phyloP scores from a whole-genome alignment of 2,113 vertebrate genomes.

The Mastomys coucha region DNA sequence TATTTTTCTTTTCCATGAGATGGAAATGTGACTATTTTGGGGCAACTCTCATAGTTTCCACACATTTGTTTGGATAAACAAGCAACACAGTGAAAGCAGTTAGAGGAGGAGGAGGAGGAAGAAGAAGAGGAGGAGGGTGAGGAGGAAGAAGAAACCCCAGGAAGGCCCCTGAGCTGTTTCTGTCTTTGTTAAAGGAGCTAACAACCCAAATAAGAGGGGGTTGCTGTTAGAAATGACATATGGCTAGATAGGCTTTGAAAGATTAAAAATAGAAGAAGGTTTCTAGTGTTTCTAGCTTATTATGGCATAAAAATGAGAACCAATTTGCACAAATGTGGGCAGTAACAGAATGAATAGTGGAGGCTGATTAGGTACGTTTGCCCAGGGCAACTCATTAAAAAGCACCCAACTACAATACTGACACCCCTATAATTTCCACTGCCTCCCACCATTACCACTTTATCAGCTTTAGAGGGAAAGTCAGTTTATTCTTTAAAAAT shows the following conservation, averaged over 20 bases:
- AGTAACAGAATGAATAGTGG: conserved; percentile 78
- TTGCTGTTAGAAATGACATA: conserved; percentile 70
- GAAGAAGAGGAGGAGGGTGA: neutral
- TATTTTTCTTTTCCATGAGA: conserved; percentile 20
- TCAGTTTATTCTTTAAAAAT: conserved; percentile 71
- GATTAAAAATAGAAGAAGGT: conserved; percentile 73
- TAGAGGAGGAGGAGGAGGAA: neutral
- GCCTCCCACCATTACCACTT: conserved; percentile 71
- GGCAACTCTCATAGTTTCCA: neutral
- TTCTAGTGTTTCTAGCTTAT: conserved; percentile 80
- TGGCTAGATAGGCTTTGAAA: conserved; percentile 65
- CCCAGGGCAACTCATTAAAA: conserved; percentile 83
- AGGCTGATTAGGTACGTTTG: conserved; percentile 78
- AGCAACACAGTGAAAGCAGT: neutral
- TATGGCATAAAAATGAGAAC: conserved; percentile 80
- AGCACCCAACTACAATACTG: conserved; percentile 72
- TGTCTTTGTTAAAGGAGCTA: conserved; percentile 55
- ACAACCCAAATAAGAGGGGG: conserved; percentile 33
- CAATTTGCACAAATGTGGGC: conserved; percentile 74
- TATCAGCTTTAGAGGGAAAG: conserved; percentile 73
- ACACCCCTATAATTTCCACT: conserved; percentile 77
- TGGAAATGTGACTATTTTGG: neutral
- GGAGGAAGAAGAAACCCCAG: neutral
- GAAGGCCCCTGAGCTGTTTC: conserved; percentile 42
- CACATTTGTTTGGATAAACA: conserved; percentile 10